phyloP scores from a whole-genome alignment of 2,888 invertebrate species.

The Lutraria lutraria region DNA sequence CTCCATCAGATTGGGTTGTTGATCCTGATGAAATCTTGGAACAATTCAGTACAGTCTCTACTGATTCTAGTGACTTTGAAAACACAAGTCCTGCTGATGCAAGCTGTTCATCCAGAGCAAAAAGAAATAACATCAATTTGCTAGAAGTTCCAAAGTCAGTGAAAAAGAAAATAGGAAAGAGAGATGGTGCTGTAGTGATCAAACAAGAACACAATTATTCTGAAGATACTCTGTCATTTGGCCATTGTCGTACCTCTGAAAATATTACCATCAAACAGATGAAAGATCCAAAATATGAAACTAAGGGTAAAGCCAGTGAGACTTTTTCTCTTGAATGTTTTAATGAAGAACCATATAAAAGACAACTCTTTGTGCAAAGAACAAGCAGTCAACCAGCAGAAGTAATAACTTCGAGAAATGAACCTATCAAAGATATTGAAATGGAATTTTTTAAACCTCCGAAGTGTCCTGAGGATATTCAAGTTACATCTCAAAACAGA shows the following conservation, averaged over 20 bases:
- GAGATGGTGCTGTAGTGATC: background rate
- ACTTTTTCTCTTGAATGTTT: conserved; percentile 35
- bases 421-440: background rate
- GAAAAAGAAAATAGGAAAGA: background rate
- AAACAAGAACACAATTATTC: background rate
- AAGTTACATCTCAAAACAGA: background rate
- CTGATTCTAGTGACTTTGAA: conserved; percentile 46
- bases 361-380: background rate
- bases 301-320: background rate
- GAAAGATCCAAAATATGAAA: background rate
- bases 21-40: conserved; percentile 39
- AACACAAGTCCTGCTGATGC: background rate
- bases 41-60: conserved; percentile 46
- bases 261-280: background rate
- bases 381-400: background rate
- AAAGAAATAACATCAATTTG: background rate
- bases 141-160: background rate
- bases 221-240: background rate
- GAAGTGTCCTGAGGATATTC: background rate
- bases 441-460: conserved; percentile 13
- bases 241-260: background rate
- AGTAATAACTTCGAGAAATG: background rate
- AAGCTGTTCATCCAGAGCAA: background rate
- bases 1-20: background rate
- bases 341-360: conserved; percentile 47